Base-by-base conservation (phyloP, 2,113 vertebrate genomes). In the Peromyscus californicus region DNA sequence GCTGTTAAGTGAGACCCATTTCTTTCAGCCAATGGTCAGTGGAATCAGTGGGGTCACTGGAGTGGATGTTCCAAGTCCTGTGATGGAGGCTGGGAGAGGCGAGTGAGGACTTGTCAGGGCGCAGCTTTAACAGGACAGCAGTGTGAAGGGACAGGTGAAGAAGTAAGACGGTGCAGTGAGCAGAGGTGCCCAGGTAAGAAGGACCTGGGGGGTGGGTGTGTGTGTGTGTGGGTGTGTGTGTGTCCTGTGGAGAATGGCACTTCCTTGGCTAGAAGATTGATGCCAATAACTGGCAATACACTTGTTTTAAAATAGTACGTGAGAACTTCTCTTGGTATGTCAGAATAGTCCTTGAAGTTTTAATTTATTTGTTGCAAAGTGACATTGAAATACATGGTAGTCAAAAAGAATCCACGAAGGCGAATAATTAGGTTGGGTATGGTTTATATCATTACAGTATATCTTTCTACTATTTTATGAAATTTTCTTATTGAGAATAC, bases 41-140 rank as follows among this genome's bases (percentile, higher is more conserved):
- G 99, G 99, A 99, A 99, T 96, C 99, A 99, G 4, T 99, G 99
- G 99, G 99, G 99, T 36, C 99, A 99, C 3, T 99, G 99, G 99
- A 99, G 99, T 72, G 99, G 99, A 84, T 99, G 99, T 97, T 99
- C 99, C 19, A 99, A 99, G 91, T 99, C 99, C 24, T 99, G 99
- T 2, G 99, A 99, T 0, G 99, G 99, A 0, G 99, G 99, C 97
- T 99, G 99, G 99, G 99, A 99, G 97, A 99, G 99, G 96, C 98
- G 99, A 92, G 98, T 98, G 29, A 98, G 99, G 39, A 99, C 99
- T 95, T 99, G 99, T 97, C 99, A 99, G 98, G 99, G 99, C 0
- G 99, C 98, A 19, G 98, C 99, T 0, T 75, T 99, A 84, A 99
- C 99, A 0, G 99, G 99, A 7, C 99, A 99, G 59, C 99, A 99